Percentiles rank a stretch among this genome's conserved stretches.
These are phyloP conservation scores for Pangasius mekongensis DNA, from an alignment of 2,797 vertebrate genomes.

Conservation along the genomic window DNA sequence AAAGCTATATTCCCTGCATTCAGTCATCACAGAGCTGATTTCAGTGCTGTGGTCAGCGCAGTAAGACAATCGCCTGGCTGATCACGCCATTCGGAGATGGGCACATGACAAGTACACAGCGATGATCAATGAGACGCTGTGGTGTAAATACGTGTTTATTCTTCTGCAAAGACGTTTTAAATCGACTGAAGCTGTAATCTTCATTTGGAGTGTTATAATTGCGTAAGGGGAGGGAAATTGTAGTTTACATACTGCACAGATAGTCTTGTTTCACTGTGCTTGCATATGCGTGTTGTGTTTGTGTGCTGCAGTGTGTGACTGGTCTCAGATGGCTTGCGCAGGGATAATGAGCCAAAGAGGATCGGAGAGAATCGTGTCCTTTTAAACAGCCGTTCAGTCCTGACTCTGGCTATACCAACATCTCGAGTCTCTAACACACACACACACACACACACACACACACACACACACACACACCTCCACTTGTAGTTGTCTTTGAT, in stretches of 20 bases:
- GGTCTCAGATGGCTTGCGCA: slow-evolving; percentile 24
- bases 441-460: slow-evolving; percentile 7
- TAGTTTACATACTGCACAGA: neutral
- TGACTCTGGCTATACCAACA: slow-evolving; percentile 40
- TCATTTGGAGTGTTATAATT: neutral
- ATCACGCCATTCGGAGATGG: no score
- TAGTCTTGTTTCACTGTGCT: neutral
- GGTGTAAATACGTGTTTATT: neutral
- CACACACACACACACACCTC: neutral
- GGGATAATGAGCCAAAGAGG: slow-evolving; percentile 33
- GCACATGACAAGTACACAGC: neutral
- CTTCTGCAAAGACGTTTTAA: neutral
- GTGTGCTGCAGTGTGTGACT: slow-evolving; percentile 22
- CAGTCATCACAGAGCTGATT: slow-evolving; percentile 8
- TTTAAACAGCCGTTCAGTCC: slow-evolving; percentile 5
- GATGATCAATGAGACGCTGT: neutral
- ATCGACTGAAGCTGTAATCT: neutral
- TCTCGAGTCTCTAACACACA: slow-evolving; percentile 2
- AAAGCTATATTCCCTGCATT: slow-evolving; percentile 9
- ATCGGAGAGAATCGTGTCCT: slow-evolving; percentile 16
- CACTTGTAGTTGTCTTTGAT: slow-evolving; percentile 51
- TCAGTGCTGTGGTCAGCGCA: neutral
- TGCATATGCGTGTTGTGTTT: neutral
- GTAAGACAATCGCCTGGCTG: neutral
- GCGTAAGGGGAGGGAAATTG: neutral